These are phyloP conservation scores for Agrotis puta DNA, from an alignment of 2,888 invertebrate genomes.

Conservation along the genomic window DNA sequence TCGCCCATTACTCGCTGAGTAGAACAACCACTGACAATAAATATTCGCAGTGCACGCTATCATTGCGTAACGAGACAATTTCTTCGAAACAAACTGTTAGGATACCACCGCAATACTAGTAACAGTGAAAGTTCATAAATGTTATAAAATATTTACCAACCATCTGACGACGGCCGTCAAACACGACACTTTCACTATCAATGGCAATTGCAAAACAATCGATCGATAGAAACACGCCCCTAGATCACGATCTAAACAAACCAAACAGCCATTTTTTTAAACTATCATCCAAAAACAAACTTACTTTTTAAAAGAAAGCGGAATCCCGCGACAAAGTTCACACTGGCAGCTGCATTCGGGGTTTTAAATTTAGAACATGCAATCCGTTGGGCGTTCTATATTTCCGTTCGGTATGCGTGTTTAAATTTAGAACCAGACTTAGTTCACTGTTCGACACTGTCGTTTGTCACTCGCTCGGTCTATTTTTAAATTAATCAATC, in stretches of 20 bases:
- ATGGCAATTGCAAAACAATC: constrained; percentile 81
- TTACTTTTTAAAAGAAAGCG: constrained; percentile 76
- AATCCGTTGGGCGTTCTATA: constrained; percentile 89
- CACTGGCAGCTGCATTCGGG: constrained; percentile 87
- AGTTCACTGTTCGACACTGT: constrained; percentile 88
- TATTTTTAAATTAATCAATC: constrained; percentile 78
- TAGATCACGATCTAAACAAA: constrained; percentile 70
- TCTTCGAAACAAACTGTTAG: constrained; percentile 51
- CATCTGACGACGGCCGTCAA: constrained; percentile 71
- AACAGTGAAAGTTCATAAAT: constrained; percentile 74
- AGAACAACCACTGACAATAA: constrained; percentile 50
- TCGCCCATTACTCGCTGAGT: too few species aligned
- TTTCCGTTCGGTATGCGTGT: constrained; percentile 87
- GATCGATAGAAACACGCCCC: constrained; percentile 69
- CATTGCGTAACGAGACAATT: constrained; percentile 55
- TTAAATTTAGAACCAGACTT: constrained; percentile 88
- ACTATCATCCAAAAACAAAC: constrained; percentile 60
- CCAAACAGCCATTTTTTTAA: constrained; percentile 48
- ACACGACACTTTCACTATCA: constrained; percentile 82
- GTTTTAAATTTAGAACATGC: constrained; percentile 86
- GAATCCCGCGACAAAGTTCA: constrained; percentile 86
- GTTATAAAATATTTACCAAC: constrained; percentile 78
- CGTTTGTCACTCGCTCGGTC: constrained; percentile 86
- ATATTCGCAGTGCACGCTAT: constrained; percentile 56
- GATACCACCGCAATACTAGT: constrained; percentile 38